Evolutionary conservation across 35 echinoderm and acorn worm species (phyloP).

Genomic region (Holothuria glaberrima): DNA sequence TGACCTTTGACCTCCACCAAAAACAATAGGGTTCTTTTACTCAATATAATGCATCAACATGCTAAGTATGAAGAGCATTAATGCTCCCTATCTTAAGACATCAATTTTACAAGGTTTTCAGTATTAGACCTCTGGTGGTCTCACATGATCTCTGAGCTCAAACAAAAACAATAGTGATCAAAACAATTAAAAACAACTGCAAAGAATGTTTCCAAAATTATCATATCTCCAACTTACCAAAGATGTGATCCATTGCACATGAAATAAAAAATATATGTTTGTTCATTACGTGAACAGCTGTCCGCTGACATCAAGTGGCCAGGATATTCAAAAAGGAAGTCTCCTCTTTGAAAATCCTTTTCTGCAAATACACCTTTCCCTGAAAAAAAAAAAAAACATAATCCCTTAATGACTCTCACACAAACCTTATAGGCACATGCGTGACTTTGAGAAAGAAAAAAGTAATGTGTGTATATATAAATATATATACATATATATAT

Average conservation of each 20-base stretch:
- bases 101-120: not conserved
- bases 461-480: too few species aligned
- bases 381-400: not conserved
- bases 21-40: too few species aligned
- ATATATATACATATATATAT: too few species aligned
- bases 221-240: slow-evolving; percentile 2
- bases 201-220: too few species aligned
- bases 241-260: not conserved
- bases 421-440: too few species aligned
- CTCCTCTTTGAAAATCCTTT: not conserved
- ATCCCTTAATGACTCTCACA: too few species aligned
- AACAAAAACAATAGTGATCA: not conserved
- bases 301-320: not conserved
- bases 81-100: not conserved
- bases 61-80: not conserved
- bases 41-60: too few species aligned
- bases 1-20: too few species aligned
- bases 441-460: too few species aligned
- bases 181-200: not conserved
- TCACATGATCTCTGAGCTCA: not conserved
- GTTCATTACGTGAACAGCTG: not conserved
- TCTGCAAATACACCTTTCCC: slow-evolving; percentile 27
- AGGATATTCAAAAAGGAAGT: slow-evolving; percentile 34
- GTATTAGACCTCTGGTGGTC: not conserved
- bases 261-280: not conserved